Conservation (phyloP, 2,797 vertebrate genomes). For the Takifugu ocellatus region DNA sequence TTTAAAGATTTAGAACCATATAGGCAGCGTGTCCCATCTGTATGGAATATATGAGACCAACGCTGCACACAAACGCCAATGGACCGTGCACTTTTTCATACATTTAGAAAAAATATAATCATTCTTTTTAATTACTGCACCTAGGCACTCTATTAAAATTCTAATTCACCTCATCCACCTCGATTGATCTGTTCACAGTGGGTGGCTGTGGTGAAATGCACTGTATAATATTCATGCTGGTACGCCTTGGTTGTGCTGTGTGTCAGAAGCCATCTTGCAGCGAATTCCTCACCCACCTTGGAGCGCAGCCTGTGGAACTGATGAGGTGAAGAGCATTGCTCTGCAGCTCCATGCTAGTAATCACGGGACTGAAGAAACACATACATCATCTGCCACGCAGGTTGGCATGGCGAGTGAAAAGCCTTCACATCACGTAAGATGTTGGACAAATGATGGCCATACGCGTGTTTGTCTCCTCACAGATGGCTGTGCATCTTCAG, state of each 20-base stretch:
- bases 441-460: slow-evolving; percentile 99
- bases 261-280: slow-evolving; percentile 97
- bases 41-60: slow-evolving; percentile 34
- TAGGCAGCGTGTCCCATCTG: slow-evolving; percentile 7
- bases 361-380: slow-evolving; percentile 99
- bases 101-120: slow-evolving; percentile 83
- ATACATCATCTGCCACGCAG: slow-evolving; percentile 99
- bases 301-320: slow-evolving; percentile 97
- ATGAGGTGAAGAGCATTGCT: slow-evolving; percentile 98
- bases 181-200: slow-evolving; percentile 93
- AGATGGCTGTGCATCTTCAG: slow-evolving; percentile 90
- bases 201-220: slow-evolving; percentile 86
- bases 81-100: slow-evolving; percentile 63
- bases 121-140: slow-evolving; percentile 85
- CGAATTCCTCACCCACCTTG: slow-evolving; percentile 96
- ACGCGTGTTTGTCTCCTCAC: slow-evolving; percentile 90
- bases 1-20: slow-evolving; percentile 44
- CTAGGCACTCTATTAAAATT: slow-evolving; percentile 83
- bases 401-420: slow-evolving; percentile 96
- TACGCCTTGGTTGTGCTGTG: slow-evolving; percentile 82
- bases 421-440: slow-evolving; percentile 96
- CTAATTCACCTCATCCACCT: slow-evolving; percentile 85
- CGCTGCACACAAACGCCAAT: slow-evolving; percentile 38
- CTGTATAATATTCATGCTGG: slow-evolving; percentile 88
- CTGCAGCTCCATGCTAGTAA: slow-evolving; percentile 95